These are phyloP conservation scores for Microcebus lehilahytsara DNA, from an alignment of 2,113 vertebrate genomes.

Conservation along the genomic window DNA sequence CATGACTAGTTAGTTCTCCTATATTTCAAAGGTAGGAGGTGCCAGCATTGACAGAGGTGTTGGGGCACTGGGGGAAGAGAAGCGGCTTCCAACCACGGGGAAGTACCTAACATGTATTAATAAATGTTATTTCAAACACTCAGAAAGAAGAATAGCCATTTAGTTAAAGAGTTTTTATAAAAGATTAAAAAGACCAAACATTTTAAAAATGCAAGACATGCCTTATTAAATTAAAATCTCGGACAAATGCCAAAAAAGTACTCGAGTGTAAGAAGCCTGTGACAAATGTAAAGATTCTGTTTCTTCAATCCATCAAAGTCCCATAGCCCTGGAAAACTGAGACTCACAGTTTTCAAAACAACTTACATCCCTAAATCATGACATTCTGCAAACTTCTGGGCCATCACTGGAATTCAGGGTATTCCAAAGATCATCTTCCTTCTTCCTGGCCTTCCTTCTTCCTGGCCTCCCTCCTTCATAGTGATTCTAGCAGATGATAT, in stretches of 20 bases:
- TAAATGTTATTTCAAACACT: not conserved
- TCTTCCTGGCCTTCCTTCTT: not conserved
- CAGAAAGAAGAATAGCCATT: not conserved
- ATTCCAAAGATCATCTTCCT: not conserved
- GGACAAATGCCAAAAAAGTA: not conserved
- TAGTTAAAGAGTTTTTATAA: not conserved
- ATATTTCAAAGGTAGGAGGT: not conserved
- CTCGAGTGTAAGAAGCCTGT: not conserved
- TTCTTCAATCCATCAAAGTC: not conserved
- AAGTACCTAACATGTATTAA: not conserved
- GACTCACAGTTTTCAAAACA: conserved; percentile 62
- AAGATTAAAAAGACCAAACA: conserved; percentile 38
- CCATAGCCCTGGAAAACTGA: not conserved
- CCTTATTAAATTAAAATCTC: conserved; percentile 52
- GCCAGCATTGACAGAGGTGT: not conserved
- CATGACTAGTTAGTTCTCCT: not conserved
- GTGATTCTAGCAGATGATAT: conserved; percentile 1
- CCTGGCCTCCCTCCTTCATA: not conserved
- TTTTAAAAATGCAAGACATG: conserved; percentile 28
- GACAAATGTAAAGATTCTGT: conserved; percentile 34
- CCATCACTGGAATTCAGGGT: not conserved
- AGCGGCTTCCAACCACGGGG: not conserved
- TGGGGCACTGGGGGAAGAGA: not conserved
- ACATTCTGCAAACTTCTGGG: not conserved
- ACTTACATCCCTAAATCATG: not conserved